Conservation (phyloP, 92 coral and sea anemone genomes). For the Paragorgia papillata region DNA sequence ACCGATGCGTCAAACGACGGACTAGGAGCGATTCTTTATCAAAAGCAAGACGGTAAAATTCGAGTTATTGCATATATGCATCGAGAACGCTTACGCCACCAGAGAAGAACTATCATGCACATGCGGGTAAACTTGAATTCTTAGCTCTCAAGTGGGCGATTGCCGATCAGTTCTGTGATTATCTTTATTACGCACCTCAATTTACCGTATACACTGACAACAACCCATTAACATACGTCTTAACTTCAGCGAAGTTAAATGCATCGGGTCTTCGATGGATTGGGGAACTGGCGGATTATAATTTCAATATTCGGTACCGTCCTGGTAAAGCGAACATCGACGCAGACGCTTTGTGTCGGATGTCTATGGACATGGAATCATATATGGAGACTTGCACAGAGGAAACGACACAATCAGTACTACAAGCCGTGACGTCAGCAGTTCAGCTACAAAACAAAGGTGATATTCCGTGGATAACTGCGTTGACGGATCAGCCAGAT, state of each 20-base stretch:
- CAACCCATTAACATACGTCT: too few species aligned
- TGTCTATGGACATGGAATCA: too few species aligned
- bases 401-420: conserved; percentile 46
- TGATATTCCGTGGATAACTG: conserved; percentile 47
- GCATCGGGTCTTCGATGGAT: conserved; percentile 59
- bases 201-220: too few species aligned
- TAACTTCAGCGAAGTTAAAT: too few species aligned
- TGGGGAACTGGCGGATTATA: conserved; percentile 54
- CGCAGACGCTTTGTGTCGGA: conserved; percentile 59
- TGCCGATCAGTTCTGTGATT: conserved; percentile 53
- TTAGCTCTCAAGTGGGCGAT: conserved; percentile 56
- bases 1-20: too few species aligned
- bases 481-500: conserved; percentile 27
- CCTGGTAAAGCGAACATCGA: conserved; percentile 59
- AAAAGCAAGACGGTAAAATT: conserved; percentile 28
- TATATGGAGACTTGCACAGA: conserved; percentile 46
- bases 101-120: too few species aligned
- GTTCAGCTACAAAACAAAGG: conserved; percentile 42
- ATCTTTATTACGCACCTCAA: too few species aligned
- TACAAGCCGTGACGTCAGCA: conserved; percentile 31
- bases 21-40: too few species aligned
- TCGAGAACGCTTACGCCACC: too few species aligned
- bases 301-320: too few species aligned
- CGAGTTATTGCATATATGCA: too few species aligned
- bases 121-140: conserved; percentile 58